Evolutionary conservation across 1,140 invertebrate species (phyloP), one percentile per base, ranked within the genome.

Genomic region (Gryon sp.): DNA sequence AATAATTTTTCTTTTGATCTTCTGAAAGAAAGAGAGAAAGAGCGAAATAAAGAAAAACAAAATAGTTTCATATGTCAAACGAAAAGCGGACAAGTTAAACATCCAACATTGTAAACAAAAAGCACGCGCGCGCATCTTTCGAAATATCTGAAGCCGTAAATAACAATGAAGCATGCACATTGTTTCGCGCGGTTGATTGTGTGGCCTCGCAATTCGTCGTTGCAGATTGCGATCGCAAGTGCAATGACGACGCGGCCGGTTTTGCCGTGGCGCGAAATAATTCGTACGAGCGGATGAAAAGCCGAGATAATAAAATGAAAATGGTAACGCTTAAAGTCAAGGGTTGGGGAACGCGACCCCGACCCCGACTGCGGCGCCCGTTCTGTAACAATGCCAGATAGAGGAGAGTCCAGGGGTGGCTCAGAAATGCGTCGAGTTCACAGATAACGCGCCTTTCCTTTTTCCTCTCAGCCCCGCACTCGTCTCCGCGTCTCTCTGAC

Each of bases 261-360:
- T 72, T 30, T 28, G 26, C 70, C 34, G 46, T 52, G 62, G 70
- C 65, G 70, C 66, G 69, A 63, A 77, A 80, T 80, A 80, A 80
- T 80, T 80, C 74, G 72, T 79, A 74, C 69, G 73, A 68, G 65
- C 76, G 83, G 80, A 80, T 82, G 81, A 84, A 84, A 81, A 82
- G 79, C 78, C 74, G 80, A 85, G 82, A 87, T 84, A 84, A 86
- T 85, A 83, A 84, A 85, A 85, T 82, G 80, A 85, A 85, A 84
- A 83, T 82, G 82, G 84, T 83, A 79, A 84, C 78, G 80, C 74
- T 85, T 70, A 80, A 80, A 84, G 82, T 82, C 72, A 80, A 82
- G 76, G 78, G 80, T 81, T 80, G 82, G 73, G 66, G 73, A 3
- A 74, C 53, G 53, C 81, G 81, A 83, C 79, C 78, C 83, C 76